phyloP scores from a whole-genome alignment of 2,888 invertebrate genomes.

The Acheta domesticus region DNA sequence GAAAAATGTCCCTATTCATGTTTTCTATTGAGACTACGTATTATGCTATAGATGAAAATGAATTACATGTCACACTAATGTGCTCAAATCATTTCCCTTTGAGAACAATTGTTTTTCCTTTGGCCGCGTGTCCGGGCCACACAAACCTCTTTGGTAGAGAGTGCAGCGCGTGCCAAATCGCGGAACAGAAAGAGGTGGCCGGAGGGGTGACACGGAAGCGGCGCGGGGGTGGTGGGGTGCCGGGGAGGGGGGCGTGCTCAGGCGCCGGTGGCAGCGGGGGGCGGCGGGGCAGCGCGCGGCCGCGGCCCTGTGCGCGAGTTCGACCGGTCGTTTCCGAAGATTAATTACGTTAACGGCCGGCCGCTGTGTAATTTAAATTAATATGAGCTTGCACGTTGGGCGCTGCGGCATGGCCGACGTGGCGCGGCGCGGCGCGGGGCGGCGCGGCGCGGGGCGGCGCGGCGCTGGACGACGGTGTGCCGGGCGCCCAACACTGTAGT shows the following conservation, averaged over 20 bases:
- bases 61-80: too few species aligned
- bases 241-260: background rate
- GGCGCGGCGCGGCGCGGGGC: too few species aligned
- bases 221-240: background rate
- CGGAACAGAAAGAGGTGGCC: background rate
- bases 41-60: too few species aligned
- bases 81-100: too few species aligned
- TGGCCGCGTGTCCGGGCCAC: too few species aligned
- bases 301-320: background rate
- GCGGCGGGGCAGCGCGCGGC: background rate
- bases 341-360: conserved; percentile 6
- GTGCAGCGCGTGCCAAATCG: background rate
- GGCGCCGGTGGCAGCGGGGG: background rate
- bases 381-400: conserved; percentile 9
- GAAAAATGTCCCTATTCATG: too few species aligned
- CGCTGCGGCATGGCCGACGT: background rate
- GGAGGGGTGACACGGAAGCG: background rate
- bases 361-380: conserved; percentile 18
- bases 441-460: too few species aligned
- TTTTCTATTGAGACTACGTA: too few species aligned
- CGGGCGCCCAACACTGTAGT: too few species aligned
- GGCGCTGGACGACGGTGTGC: too few species aligned
- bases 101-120: too few species aligned
- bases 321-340: background rate
- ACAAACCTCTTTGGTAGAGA: background rate